These are phyloP conservation scores for Tetrao urogallus DNA, from an alignment of 2,113 vertebrate genomes.

Conservation along the genomic window DNA sequence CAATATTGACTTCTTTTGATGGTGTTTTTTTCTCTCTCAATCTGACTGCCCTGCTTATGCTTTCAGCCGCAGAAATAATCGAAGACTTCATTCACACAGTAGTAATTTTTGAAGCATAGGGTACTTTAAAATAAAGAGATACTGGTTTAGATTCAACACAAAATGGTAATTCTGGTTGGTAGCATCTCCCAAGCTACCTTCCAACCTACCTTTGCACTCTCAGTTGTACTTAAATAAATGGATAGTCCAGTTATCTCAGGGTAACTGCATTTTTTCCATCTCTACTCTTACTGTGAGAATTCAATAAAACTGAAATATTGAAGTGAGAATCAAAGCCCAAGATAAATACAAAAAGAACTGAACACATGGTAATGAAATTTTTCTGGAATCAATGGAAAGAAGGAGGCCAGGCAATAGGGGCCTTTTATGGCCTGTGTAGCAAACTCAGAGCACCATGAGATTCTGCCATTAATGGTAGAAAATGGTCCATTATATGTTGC, in stretches of 20 bases:
- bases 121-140: background rate
- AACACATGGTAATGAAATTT: background rate
- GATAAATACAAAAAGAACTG: background rate
- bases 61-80: background rate
- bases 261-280: background rate
- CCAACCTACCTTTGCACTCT: background rate
- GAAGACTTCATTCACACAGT: background rate
- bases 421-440: background rate
- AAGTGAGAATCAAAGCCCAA: background rate
- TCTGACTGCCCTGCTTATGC: background rate
- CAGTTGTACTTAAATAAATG: background rate
- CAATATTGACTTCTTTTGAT: background rate
- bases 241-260: too few relatives aligned
- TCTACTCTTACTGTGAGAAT: background rate
- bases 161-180: background rate
- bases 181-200: background rate
- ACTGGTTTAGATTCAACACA: accelerated
- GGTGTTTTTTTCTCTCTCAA: background rate
- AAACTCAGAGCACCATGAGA: background rate
- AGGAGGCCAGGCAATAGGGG: accelerated
- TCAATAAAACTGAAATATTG: background rate
- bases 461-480: background rate
- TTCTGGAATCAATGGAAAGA: background rate
- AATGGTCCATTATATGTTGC: background rate
- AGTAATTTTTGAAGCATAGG: background rate